phyloP scores from a whole-genome alignment of 2,113 vertebrate genomes.

The Scatophagus argus region DNA sequence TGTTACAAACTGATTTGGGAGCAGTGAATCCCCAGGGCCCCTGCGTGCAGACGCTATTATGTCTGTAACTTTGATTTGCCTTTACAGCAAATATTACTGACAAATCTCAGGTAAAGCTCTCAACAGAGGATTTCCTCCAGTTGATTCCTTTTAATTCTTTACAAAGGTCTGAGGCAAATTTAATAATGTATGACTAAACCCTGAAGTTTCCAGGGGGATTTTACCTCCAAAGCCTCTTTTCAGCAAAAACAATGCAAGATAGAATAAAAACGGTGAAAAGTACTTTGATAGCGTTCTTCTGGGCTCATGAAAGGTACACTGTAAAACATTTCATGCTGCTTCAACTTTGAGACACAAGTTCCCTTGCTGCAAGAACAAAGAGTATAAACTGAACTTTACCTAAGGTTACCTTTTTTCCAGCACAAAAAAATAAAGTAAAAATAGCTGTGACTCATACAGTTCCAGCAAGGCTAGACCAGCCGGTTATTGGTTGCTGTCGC shows the following conservation, averaged over 20 bases:
- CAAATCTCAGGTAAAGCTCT: constrained; percentile 52
- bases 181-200: constrained; percentile 57
- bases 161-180: constrained; percentile 56
- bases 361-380: background rate
- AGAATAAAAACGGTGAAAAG: constrained; percentile 37
- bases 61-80: constrained; percentile 67
- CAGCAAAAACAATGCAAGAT: constrained; percentile 7
- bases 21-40: constrained; percentile 48
- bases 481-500: too few relatives aligned
- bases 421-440: background rate
- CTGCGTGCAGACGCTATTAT: constrained; percentile 29
- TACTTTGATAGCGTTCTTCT: constrained; percentile 52
- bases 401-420: constrained; percentile 1
- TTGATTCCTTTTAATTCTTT: constrained; percentile 65
- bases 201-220: constrained; percentile 55
- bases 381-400: background rate
- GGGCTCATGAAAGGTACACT: constrained; percentile 33
- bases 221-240: constrained; percentile 40
- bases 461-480: background rate
- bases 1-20: constrained; percentile 64
- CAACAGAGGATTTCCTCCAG: constrained; percentile 44
- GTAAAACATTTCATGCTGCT: constrained; percentile 20
- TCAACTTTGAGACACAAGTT: constrained; percentile 22
- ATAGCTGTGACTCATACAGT: background rate
- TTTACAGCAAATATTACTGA: constrained; percentile 67